Percentiles rank a stretch among this genome's conserved stretches.
These are phyloP conservation scores for Argyra leucocephala DNA, from an alignment of 2,888 invertebrate genomes.

Conservation along the genomic window DNA sequence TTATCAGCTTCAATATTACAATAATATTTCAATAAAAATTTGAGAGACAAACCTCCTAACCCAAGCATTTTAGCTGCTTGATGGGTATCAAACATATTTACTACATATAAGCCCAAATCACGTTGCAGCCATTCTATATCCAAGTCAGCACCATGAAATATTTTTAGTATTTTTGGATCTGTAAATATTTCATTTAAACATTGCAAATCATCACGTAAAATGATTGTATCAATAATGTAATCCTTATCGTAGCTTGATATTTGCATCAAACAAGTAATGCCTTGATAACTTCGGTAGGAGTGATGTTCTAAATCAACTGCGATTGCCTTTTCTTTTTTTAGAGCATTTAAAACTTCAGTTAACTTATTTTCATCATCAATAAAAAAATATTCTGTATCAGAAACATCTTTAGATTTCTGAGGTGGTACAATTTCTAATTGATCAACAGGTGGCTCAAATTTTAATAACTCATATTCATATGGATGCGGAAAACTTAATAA, in stretches of 20 bases:
- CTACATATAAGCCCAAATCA: conserved; percentile 88
- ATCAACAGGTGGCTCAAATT: conserved; percentile 51
- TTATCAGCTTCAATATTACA: conserved; percentile 77
- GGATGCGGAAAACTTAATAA: conserved; percentile 69
- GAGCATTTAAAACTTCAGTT: conserved; percentile 53
- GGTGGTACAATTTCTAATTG: conserved; percentile 47
- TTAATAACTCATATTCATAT: conserved; percentile 72
- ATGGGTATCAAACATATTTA: conserved; percentile 95
- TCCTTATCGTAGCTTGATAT: conserved; percentile 73
- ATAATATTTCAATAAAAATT: conserved; percentile 67
- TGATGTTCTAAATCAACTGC: conserved; percentile 93
- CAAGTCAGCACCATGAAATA: conserved; percentile 81
- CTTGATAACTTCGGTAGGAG: conserved; percentile 82
- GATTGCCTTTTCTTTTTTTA: conserved; percentile 60
- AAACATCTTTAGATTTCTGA: conserved; percentile 44
- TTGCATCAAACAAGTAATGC: conserved; percentile 92
- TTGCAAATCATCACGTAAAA: conserved; percentile 70
- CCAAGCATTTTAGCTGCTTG: conserved; percentile 71
- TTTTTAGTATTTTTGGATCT: conserved; percentile 80
- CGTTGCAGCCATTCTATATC: conserved; percentile 92
- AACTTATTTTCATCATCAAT: conserved; percentile 60
- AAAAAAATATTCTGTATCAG: conserved; percentile 57
- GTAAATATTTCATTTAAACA: conserved; percentile 82
- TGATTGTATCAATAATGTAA: conserved; percentile 81
- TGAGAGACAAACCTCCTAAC: conserved; percentile 61